phyloP scores from a whole-genome alignment of 2,797 vertebrate species.

The Allobates femoralis region DNA sequence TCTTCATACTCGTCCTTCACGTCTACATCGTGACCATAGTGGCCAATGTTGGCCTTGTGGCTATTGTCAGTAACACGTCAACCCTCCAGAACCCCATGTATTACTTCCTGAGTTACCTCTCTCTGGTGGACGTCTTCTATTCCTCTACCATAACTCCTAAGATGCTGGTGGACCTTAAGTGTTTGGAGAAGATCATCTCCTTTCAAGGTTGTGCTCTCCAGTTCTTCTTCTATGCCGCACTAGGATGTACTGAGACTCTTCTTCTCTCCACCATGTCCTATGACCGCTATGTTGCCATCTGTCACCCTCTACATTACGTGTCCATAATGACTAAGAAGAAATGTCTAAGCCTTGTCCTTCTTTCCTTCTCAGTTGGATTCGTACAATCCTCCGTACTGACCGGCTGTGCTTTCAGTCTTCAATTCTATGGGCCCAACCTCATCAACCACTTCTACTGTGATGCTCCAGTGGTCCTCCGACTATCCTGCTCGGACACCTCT shows the following conservation, averaged over 20 bases:
- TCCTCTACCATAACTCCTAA: neutral
- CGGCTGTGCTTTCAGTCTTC: slow-evolving; percentile 4
- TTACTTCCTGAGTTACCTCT: neutral
- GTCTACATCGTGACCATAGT: neutral
- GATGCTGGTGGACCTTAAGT: neutral
- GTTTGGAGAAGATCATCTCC: neutral
- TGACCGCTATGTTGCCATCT: slow-evolving; percentile 21
- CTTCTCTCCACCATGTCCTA: slow-evolving; percentile 20
- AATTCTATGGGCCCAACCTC: neutral
- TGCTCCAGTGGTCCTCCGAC: neutral
- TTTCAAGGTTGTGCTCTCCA: slow-evolving; percentile 22
- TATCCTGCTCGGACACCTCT: neutral
- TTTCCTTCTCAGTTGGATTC: slow-evolving; percentile 12
- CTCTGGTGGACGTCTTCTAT: slow-evolving; percentile 10
- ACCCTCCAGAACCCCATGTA: slow-evolving; percentile 18
- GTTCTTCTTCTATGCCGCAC: slow-evolving; percentile 6
- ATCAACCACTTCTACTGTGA: slow-evolving; percentile 32
- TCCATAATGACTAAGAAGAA: slow-evolving; percentile 30
- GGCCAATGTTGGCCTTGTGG: neutral
- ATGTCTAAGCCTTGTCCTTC: neutral
- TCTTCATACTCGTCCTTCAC: neutral
- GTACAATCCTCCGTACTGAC: slow-evolving; percentile 3
- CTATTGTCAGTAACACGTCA: neutral
- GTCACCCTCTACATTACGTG: slow-evolving; percentile 32
- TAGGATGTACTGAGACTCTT: neutral